A percentile compares a stretch with the other conserved stretches of the same genome.
These are phyloP conservation scores for Huso huso DNA, from an alignment of 2,797 vertebrate genomes.

Conservation along the genomic window DNA sequence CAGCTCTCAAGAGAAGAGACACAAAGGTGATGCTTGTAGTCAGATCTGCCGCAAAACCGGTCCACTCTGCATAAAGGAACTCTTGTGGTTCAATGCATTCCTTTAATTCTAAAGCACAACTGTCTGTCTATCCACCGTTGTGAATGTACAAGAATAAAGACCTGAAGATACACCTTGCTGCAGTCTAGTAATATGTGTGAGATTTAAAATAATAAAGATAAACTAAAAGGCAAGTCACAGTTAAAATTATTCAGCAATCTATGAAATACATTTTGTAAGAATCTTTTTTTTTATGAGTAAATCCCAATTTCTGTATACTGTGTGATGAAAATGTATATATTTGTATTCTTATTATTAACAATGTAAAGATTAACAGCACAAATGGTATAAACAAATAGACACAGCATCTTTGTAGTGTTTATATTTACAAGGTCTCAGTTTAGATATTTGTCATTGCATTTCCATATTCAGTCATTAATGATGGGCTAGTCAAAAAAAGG, in stretches of 20 bases:
- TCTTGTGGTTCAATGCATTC: slow-evolving; percentile 15
- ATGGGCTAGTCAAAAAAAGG: too few species aligned
- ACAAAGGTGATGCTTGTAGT: slow-evolving; percentile 14
- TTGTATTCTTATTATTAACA: slow-evolving; percentile 43
- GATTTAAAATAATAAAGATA: too few species aligned
- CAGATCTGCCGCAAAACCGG: slow-evolving; percentile 3
- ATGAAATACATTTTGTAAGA: too few species aligned
- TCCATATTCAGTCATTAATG: slow-evolving; percentile 26
- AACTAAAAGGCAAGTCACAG: too few species aligned
- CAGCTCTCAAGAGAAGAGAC: slow-evolving; percentile 24
- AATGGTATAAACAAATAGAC: slow-evolving; percentile 11
- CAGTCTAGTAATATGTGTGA: too few species aligned
- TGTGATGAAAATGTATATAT: slow-evolving; percentile 48
- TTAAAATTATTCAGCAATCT: too few species aligned
- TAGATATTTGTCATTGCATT: slow-evolving; percentile 28
- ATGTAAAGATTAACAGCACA: slow-evolving; percentile 41
- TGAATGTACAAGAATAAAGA: slow-evolving; percentile 33
- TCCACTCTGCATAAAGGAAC: slow-evolving; percentile 19
- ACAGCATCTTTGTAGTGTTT: slow-evolving; percentile 41
- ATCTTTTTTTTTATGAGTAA: too few species aligned
- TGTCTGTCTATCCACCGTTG: slow-evolving; percentile 15
- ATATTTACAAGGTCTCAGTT: slow-evolving; percentile 23
- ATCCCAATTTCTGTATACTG: slow-evolving; percentile 19
- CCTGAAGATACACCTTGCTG: not conserved
- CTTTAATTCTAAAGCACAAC: slow-evolving; percentile 12